Evolutionary conservation across 2,888 invertebrate species (phyloP), one percentile per base, ranked within the genome.

Genomic region (Sisyra terminalis): DNA sequence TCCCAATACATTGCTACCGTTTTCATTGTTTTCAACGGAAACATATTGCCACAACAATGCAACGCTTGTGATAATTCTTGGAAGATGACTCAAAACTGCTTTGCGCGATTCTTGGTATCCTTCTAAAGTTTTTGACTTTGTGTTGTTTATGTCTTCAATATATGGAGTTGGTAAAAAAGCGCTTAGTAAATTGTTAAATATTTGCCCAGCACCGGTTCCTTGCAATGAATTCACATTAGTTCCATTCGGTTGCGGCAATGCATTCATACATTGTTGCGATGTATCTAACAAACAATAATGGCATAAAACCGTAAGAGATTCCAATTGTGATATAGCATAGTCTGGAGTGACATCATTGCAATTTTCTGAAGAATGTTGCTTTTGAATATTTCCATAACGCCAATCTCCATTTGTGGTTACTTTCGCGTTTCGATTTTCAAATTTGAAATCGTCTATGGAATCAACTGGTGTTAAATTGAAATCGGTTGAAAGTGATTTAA

Each of bases 1-100:
- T 18, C 75, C 75, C 43, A 71, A 67, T 5, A 74, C 65, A 47
- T 64, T 62, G 46, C 59, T 64, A 10, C 67, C 64, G 48, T 67
- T 66, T 50, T 69, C 70, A 47, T 38, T 50, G 47, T 50, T 52
- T 35, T 56, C 58, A 36, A 56, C 51, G 45, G 54, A 54, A 29
- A 77, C 69, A 29, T 80, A 79, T 53, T 81, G 78, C 88, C 89
- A 90, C 32, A 89, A 64, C 31, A 76, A 70, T 2, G 84, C 75
- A 31, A 88, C 72, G 49, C 84, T 82, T 3, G 82, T 77, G 49
- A 90, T 77, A 50, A 87, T 81, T 49, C 85, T 69, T 0, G 87
- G 86, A 54, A 89, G 66, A 55, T 83, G 81, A 51, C 79, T 79
- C 17, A 89, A 64, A 40, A 89, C 76, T 15, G 78, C 77, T 54